phyloP scores from a whole-genome alignment of 2,113 vertebrate genomes.

The Tonatia bakeri region DNA sequence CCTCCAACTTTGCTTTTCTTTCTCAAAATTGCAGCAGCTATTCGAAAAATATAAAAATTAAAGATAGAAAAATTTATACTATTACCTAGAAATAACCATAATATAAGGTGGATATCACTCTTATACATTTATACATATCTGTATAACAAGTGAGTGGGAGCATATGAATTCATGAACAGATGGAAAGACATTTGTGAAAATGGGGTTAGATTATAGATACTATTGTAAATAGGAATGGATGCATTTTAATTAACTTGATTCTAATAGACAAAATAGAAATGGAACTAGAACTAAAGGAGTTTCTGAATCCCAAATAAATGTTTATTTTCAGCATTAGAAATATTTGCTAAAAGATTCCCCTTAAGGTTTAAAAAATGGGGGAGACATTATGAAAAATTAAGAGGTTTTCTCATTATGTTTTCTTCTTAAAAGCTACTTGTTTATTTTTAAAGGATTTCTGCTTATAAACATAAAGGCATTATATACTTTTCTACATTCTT shows the following conservation, averaged over 20 bases:
- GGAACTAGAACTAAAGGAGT: background rate
- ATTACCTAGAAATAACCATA: background rate
- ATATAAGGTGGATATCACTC: background rate
- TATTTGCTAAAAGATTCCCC: slow-evolving; percentile 12
- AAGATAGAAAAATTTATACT: background rate
- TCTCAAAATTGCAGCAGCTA: no score
- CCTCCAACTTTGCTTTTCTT: no score
- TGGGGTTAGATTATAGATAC: background rate
- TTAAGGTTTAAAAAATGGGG: slow-evolving; percentile 3
- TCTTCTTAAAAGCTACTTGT: slow-evolving; percentile 7
- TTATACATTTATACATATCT: background rate
- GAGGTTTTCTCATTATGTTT: background rate
- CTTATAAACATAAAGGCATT: background rate
- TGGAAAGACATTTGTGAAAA: background rate
- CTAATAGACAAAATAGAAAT: background rate
- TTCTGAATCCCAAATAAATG: slow-evolving; percentile 25
- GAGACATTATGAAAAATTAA: slow-evolving; percentile 7
- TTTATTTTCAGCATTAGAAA: slow-evolving; percentile 45
- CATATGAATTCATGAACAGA: background rate
- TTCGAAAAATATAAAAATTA: slow-evolving; percentile 19
- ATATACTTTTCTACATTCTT: background rate
- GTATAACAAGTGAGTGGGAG: background rate
- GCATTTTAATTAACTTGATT: slow-evolving; percentile 27
- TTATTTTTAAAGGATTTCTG: slow-evolving; percentile 30
- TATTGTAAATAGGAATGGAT: background rate